Base-by-base conservation (phyloP, 2,888 invertebrate species). In the Acleris laterana region DNA sequence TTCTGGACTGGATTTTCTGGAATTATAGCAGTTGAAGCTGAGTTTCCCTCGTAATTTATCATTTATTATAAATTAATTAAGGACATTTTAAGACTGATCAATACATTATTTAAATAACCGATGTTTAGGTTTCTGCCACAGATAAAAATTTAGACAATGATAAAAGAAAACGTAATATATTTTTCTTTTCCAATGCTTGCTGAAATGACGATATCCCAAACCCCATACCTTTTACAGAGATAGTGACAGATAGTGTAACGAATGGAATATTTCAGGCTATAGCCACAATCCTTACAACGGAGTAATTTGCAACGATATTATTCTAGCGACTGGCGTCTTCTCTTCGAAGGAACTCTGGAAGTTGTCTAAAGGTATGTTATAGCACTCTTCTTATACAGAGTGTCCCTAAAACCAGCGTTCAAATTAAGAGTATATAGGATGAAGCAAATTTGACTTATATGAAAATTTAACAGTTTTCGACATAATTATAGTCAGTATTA, bases 271-370 rank as follows among this genome's bases (percentile, higher is more conserved):
- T 94, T 88, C 95, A 96, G 96, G 96, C 92, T 96, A 96, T 94
- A 95, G 95, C 86, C 97, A 98, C 95, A 98, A 98, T 95, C 98
- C 98, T 87, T 98, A 98, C 95, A 98, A 98, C 94, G 98, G 98
- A 89, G 98, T 99, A 90, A 97, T 98, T 93, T 98, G 98, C 95
- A 98, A 98, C 95, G 98, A 99, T 95, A 99, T 99, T 93, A 99
- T 99, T 94, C 96, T 98, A 95, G 99, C 99, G 87, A 99, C 99
- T 84, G 99, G 99, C 89, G 99, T 99, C 92, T 99, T 99, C 96
- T 98, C 99, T 83, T 99, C 99, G 85, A 98, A 98, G 95, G 99
- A 99, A 95, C 96, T 99, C 93, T 98, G 99, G 97, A 97, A 98
- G 94, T 96, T 99, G 90, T 99, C 99, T 83, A 98, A 98, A 97